phyloP scores from a whole-genome alignment of 2,113 vertebrate species.

The Burhinus bistriatus region DNA sequence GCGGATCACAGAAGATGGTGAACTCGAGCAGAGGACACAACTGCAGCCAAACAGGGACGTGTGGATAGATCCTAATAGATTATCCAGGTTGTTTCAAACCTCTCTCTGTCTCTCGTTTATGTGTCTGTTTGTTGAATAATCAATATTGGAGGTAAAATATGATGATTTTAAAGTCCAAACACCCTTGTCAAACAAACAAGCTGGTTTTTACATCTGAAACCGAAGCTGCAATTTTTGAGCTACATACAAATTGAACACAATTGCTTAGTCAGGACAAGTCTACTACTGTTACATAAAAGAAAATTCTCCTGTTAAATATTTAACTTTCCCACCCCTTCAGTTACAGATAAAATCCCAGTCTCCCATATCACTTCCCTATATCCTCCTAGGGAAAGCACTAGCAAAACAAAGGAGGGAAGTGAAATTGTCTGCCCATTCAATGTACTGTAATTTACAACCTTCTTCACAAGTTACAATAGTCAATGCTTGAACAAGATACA shows the following conservation, averaged over 20 bases:
- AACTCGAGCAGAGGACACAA: not conserved
- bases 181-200: not conserved
- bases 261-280: not conserved
- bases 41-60: not conserved
- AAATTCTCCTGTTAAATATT: not conserved
- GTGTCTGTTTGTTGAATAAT: not conserved
- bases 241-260: not conserved
- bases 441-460: not conserved
- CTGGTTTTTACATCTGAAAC: not conserved
- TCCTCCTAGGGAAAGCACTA: not conserved
- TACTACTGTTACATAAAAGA: not conserved
- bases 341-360: not conserved
- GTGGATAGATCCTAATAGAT: not conserved
- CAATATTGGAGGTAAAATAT: not conserved
- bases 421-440: not conserved
- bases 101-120: not conserved
- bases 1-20: not conserved
- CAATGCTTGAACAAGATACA: not conserved
- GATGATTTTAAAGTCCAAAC: not conserved
- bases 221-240: not conserved
- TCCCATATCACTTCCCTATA: not conserved
- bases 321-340: not conserved
- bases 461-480: not conserved
- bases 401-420: not conserved
- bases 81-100: not conserved